These are phyloP conservation scores for Parasteatoda tepidariorum DNA, from an alignment of 1,140 invertebrate genomes.

Conservation along the genomic window DNA sequence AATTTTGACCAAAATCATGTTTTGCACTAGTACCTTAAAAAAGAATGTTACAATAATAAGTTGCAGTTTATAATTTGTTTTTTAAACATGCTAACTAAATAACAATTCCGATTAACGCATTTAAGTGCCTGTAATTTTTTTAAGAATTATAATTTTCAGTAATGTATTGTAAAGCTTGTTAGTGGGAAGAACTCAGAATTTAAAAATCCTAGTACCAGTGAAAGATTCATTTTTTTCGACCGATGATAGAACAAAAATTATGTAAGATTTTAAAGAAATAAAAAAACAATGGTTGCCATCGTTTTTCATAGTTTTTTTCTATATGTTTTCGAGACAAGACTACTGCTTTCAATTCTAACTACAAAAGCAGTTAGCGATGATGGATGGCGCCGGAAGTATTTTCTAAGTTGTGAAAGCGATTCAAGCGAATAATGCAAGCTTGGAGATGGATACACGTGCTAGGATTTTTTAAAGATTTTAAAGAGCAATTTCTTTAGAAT, in stretches of 20 bases:
- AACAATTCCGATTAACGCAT: too few species aligned
- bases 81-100: too few species aligned
- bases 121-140: too few species aligned
- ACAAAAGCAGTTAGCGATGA: constrained; percentile 32
- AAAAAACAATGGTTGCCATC: not conserved
- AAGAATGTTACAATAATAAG: too few species aligned
- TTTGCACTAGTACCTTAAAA: too few species aligned
- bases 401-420: not conserved
- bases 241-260: not conserved
- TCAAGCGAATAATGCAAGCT: not conserved
- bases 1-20: too few species aligned
- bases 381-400: constrained; percentile 15
- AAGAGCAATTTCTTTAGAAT: too few species aligned
- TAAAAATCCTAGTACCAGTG: too few species aligned
- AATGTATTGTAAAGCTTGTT: too few species aligned
- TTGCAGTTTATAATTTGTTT: too few species aligned
- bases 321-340: not conserved
- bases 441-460: not conserved
- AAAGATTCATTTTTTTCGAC: not conserved
- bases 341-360: not conserved
- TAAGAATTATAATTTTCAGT: too few species aligned
- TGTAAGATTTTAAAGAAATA: not conserved
- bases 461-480: not conserved
- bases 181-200: too few species aligned
- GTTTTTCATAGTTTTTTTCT: not conserved